Conservation (phyloP, 2,888 invertebrate genomes). For the Protonemura montana region DNA sequence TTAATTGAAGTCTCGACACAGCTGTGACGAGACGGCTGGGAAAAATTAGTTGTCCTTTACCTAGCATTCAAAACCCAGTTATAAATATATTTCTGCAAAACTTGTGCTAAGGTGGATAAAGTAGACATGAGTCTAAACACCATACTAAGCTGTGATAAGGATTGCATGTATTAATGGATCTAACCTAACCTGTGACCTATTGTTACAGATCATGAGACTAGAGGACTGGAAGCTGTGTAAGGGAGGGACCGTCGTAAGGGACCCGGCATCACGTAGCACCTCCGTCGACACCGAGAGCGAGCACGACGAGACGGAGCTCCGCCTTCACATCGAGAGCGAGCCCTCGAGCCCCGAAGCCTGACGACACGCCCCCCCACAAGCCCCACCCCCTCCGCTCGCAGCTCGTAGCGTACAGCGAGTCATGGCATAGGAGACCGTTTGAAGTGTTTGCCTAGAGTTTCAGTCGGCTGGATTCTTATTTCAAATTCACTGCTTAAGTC, state of each 20-base stretch:
- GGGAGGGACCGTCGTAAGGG: slow-evolving; percentile 54
- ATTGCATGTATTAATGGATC: too few species aligned
- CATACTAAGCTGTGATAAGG: too few species aligned
- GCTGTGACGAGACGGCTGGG: too few species aligned
- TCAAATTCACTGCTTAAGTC: neutral
- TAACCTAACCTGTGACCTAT: too few species aligned
- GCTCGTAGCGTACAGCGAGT: neutral
- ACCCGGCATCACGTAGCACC: slow-evolving; percentile 56
- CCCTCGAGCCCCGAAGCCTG: slow-evolving; percentile 47
- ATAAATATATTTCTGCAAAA: too few species aligned
- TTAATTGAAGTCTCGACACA: too few species aligned
- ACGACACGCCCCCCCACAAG: slow-evolving; percentile 19
- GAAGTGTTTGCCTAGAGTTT: neutral
- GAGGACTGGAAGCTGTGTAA: slow-evolving; percentile 67
- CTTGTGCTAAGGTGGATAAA: too few species aligned
- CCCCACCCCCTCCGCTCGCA: neutral
- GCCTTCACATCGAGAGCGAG: slow-evolving; percentile 51
- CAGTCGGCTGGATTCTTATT: too few species aligned
- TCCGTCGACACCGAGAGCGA: slow-evolving; percentile 63
- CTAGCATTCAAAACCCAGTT: too few species aligned
- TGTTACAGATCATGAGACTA: slow-evolving; percentile 73
- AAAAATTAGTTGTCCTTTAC: too few species aligned
- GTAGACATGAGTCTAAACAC: too few species aligned
- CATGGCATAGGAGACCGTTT: neutral
- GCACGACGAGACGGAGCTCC: slow-evolving; percentile 60